Evolutionary conservation across 2,888 invertebrate species (phyloP).

Genomic region (Calephelis perditalis): DNA sequence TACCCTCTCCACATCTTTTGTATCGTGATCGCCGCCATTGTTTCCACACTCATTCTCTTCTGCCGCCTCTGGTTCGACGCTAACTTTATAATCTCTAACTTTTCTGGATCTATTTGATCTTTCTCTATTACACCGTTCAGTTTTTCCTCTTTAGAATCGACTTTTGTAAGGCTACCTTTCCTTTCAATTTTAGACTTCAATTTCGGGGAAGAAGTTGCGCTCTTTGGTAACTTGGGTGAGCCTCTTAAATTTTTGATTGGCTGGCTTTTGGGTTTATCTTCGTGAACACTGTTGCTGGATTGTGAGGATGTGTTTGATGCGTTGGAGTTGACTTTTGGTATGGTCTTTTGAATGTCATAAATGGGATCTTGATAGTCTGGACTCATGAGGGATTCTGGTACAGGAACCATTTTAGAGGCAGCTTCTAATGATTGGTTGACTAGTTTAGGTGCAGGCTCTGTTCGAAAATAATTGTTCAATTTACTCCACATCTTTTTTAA

Average conservation of each 20-base stretch:
- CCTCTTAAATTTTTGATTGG: constrained; percentile 49
- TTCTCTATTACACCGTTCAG: constrained; percentile 48
- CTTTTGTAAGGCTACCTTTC: constrained; percentile 56
- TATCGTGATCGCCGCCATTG: constrained; percentile 85
- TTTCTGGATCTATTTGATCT: constrained; percentile 51
- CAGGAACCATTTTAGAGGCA: constrained; percentile 91
- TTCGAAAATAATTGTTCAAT: constrained; percentile 21
- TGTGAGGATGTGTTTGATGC: constrained; percentile 50
- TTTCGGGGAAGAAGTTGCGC: constrained; percentile 69
- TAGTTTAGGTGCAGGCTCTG: constrained; percentile 39
- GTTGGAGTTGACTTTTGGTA: constrained; percentile 50
- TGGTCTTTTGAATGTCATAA: constrained; percentile 61
- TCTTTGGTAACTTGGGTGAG: constrained; percentile 66
- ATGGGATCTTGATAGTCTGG: constrained; percentile 83
- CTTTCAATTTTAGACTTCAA: constrained; percentile 59
- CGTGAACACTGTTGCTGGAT: constrained; percentile 57
- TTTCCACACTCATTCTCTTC: constrained; percentile 59
- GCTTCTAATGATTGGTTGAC: constrained; percentile 83
- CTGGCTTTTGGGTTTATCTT: constrained; percentile 40
- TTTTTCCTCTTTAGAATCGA: constrained; percentile 49
- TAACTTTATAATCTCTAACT: constrained; percentile 54
- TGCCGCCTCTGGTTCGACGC: constrained; percentile 64
- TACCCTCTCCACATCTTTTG: constrained; percentile 94
- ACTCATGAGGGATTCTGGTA: constrained; percentile 92
- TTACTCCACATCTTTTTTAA: no score